Evolutionary conservation across 2,113 vertebrate species (phyloP), one percentile per base, ranked within the genome.

Genomic region (Ochotona princeps): DNA sequence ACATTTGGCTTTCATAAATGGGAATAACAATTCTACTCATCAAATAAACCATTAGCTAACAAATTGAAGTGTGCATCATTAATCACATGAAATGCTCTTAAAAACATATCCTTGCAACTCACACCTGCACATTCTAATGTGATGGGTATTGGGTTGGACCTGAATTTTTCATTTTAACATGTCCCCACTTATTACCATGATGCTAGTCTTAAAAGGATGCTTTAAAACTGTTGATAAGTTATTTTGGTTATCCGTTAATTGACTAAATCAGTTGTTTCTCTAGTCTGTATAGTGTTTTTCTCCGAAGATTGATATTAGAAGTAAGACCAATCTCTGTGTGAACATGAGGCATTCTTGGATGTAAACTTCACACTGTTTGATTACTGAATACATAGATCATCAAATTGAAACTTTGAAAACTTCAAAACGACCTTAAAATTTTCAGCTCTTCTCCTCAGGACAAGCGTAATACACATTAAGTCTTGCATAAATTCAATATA

Each of bases 121-220:
- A 21, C 25, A 7, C 20, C 10, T 17, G 60, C n/a, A 49, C 49
- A 87, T 60, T 76, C 21, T 32, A 3, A 20, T 35, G 17, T 44
- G 28, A 11, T 35, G 4, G 1, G 17, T n/a, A 3, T 61, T 28
- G 0, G 1, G 3, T 21, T 7, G 17, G 4, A 7, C 8, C 17
- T 69, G 15, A 67, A 51, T 6, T 65, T 60, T 20, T 5, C 11
- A 47, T 30, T 75, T 38, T 61, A 79, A 65, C 4, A 18, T 47
- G 4, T 54, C 30, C 79, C 0, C 2, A 35, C 13, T 7, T 38
- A 5, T 61, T 30, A 0, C 32, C 74, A 47, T 44, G 12, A 28
- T 47, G 0, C 9, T 47, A 1, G 2, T 57, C 8, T 89, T 18
- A 91, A 69, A 17, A 49, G 5, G 7, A 63, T 7, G 14, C 44